phyloP scores from a whole-genome alignment of 1,140 invertebrate species.

The Marisa cornuarietis region DNA sequence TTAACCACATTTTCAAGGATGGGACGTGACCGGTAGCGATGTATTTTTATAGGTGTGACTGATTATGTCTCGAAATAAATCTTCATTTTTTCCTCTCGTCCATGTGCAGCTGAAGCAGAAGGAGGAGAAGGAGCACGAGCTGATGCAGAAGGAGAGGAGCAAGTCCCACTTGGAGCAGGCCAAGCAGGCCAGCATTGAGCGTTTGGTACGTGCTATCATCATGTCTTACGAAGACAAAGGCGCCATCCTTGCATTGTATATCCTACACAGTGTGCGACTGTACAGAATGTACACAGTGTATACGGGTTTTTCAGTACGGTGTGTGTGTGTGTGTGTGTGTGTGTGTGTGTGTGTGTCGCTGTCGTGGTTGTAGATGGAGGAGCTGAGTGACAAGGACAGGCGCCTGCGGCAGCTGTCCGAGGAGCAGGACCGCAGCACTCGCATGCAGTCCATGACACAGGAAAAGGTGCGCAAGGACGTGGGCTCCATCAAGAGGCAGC shows the following conservation, averaged over 20 bases:
- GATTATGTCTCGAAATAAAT: not conserved
- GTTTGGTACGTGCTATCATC: constrained; percentile 48
- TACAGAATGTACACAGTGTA: not conserved
- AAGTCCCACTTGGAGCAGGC: constrained; percentile 62
- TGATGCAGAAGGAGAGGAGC: constrained; percentile 57
- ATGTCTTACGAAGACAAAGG: not conserved
- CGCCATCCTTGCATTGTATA: too few species aligned
- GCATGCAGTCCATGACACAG: constrained; percentile 45
- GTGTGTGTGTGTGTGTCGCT: constrained; percentile 3
- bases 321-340: not conserved
- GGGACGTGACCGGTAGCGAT: too few species aligned
- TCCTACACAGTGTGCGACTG: too few species aligned
- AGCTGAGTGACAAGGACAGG: constrained; percentile 57
- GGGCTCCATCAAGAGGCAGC: constrained; percentile 46
- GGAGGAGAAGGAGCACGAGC: constrained; percentile 58
- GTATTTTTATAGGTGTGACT: not conserved
- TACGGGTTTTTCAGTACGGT: not conserved
- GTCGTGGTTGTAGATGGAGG: constrained; percentile 46
- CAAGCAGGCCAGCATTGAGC: constrained; percentile 61
- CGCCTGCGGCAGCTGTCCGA: constrained; percentile 45
- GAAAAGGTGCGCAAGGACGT: constrained; percentile 58
- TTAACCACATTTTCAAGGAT: too few species aligned
- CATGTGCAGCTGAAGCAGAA: constrained; percentile 59
- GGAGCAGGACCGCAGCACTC: constrained; percentile 52
- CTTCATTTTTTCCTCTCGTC: not conserved